Conservation (phyloP, 2,888 invertebrate species). For the Cheilosia urbana region DNA sequence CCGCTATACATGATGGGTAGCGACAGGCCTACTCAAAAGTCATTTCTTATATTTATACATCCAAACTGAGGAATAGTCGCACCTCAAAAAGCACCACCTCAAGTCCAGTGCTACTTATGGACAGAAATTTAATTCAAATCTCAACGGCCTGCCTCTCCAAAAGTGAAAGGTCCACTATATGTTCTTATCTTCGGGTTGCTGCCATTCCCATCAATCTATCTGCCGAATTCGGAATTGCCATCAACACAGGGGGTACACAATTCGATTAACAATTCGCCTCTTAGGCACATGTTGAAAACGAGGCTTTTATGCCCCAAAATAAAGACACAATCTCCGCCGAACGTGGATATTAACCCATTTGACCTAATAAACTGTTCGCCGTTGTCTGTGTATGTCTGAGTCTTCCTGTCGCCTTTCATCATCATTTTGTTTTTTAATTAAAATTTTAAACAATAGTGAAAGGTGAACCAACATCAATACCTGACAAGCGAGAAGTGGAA, state of each 20-base stretch:
- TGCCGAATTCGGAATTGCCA: conserved; percentile 59
- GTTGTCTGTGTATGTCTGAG: not conserved
- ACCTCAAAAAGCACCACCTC: conserved; percentile 38
- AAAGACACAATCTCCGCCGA: conserved; percentile 43
- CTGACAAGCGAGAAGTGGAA: not conserved
- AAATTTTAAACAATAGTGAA: conserved; percentile 63
- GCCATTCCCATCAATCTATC: conserved; percentile 30
- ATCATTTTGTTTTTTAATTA: conserved; percentile 66
- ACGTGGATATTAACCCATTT: conserved; percentile 40
- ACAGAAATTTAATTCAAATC: conserved; percentile 25
- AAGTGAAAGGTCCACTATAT: conserved; percentile 64
- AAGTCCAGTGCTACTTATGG: conserved; percentile 41
- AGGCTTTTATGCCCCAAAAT: conserved; percentile 35
- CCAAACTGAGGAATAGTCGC: conserved; percentile 43
- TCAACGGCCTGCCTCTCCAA: conserved; percentile 31
- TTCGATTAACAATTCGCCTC: conserved; percentile 66
- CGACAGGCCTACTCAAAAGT: conserved; percentile 37
- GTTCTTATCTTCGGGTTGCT: not conserved
- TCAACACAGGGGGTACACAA: conserved; percentile 54
- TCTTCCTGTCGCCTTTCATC: conserved; percentile 56
- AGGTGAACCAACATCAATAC: conserved; percentile 54
- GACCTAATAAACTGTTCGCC: conserved; percentile 47
- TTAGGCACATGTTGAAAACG: conserved; percentile 54
- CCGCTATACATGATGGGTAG: conserved; percentile 32
- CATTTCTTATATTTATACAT: conserved; percentile 47